phyloP scores from a whole-genome alignment of 2,888 invertebrate genomes.

The Itoplectis maculator region DNA sequence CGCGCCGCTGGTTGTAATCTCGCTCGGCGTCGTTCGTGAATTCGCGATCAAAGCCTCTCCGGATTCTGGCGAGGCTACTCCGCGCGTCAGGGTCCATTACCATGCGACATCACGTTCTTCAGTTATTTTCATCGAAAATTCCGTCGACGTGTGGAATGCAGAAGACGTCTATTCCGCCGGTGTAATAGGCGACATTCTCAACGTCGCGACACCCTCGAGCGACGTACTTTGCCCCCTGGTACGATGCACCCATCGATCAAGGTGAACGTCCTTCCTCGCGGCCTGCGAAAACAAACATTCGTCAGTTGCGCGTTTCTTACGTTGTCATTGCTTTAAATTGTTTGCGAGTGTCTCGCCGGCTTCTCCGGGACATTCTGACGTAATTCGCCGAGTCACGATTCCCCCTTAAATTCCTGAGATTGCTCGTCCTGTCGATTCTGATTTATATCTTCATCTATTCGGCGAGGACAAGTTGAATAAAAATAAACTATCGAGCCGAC shows the following conservation, averaged over 20 bases:
- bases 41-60: too few species aligned
- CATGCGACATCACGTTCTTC: conserved; percentile 14
- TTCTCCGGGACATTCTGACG: too few species aligned
- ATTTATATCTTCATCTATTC: too few species aligned
- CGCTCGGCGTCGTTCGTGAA: neutral
- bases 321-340: too few species aligned
- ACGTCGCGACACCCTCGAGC: neutral
- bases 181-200: neutral
- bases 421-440: too few species aligned
- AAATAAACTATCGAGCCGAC: too few species aligned
- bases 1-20: neutral
- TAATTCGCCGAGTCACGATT: too few species aligned
- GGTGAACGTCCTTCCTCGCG: neutral
- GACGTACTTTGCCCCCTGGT: conserved; percentile 1
- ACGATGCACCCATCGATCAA: conserved; percentile 26
- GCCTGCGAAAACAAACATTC: too few species aligned
- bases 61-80: too few species aligned
- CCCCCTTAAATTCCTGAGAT: too few species aligned
- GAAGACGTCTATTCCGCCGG: neutral
- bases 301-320: neutral
- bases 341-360: too few species aligned
- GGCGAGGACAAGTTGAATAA: too few species aligned
- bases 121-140: conserved; percentile 9
- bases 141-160: conserved; percentile 20
- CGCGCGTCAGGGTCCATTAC: conserved; percentile 8